These are phyloP conservation scores for Ips typographus DNA, from an alignment of 1,140 invertebrate genomes.

Conservation along the genomic window DNA sequence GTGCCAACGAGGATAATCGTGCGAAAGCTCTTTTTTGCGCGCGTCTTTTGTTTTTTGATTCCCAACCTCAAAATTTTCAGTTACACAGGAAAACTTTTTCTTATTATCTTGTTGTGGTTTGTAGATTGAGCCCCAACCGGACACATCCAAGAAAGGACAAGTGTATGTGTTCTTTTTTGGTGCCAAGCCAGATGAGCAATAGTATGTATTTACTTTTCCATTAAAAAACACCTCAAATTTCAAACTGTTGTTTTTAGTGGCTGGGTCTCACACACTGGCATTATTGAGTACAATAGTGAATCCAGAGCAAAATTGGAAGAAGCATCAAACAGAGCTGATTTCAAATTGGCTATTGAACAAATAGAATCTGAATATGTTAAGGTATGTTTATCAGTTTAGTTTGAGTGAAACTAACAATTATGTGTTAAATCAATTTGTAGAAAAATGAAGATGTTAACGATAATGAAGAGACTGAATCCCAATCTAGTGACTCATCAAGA, in stretches of 20 bases:
- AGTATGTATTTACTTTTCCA: constrained; percentile 2
- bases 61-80: constrained; percentile 15
- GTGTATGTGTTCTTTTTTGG: constrained; percentile 25
- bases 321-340: constrained; percentile 17
- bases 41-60: constrained; percentile 19
- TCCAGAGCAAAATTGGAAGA: constrained; percentile 8
- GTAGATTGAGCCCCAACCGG: constrained; percentile 22
- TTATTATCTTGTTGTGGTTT: constrained; percentile 7
- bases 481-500: not conserved
- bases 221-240: not conserved
- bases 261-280: constrained; percentile 14
- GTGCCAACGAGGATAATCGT: constrained; percentile 4
- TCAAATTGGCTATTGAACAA: constrained; percentile 16
- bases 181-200: constrained; percentile 9
- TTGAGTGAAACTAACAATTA: not conserved
- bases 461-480: not conserved
- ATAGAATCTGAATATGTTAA: constrained; percentile 18
- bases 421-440: not conserved
- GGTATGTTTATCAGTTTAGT: not conserved
- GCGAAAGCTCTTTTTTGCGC: constrained; percentile 13
- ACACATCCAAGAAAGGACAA: constrained; percentile 15
- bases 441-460: not conserved
- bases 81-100: not conserved
- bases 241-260: constrained; percentile 23
- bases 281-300: constrained; percentile 14